These are phyloP conservation scores for Chrysomela aeneicollis DNA, from an alignment of 2,888 invertebrate species.

Conservation along the genomic window DNA sequence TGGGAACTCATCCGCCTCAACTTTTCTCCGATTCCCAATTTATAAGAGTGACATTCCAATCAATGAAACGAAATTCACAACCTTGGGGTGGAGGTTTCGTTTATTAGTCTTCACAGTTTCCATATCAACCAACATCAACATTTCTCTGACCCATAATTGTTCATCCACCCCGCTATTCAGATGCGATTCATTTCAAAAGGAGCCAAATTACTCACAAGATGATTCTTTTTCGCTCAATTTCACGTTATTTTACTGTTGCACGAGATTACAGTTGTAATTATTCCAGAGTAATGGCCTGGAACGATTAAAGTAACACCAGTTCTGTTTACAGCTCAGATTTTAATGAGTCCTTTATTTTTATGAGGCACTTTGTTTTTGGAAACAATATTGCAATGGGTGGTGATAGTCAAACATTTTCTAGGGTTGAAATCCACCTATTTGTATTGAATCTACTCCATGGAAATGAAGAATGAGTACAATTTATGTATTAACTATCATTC, in stretches of 20 bases:
- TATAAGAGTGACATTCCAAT: not conserved
- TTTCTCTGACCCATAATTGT: not conserved
- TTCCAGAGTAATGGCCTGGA: conserved; percentile 47
- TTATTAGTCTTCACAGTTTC: not conserved
- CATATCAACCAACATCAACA: not conserved
- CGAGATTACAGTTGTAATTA: conserved; percentile 47
- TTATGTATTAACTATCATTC: no score
- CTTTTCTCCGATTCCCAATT: not conserved
- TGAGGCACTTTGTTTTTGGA: not conserved
- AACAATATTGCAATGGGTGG: not conserved
- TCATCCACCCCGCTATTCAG: not conserved
- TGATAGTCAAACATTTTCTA: no score
- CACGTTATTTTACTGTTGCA: conserved; percentile 42
- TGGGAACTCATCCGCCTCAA: not conserved
- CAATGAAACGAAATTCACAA: not conserved
- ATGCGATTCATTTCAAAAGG: conserved; percentile 11
- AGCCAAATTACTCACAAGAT: conserved; percentile 24
- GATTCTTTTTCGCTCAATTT: conserved; percentile 38
- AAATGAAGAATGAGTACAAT: no score
- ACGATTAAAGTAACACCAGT: conserved; percentile 46
- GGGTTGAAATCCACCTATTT: no score
- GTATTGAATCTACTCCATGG: no score
- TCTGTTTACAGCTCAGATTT: conserved; percentile 46
- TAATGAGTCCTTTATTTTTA: conserved; percentile 38
- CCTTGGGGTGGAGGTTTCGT: not conserved